Conservation (phyloP, 1,140 invertebrate species). For the Odontomachus brunneus region DNA sequence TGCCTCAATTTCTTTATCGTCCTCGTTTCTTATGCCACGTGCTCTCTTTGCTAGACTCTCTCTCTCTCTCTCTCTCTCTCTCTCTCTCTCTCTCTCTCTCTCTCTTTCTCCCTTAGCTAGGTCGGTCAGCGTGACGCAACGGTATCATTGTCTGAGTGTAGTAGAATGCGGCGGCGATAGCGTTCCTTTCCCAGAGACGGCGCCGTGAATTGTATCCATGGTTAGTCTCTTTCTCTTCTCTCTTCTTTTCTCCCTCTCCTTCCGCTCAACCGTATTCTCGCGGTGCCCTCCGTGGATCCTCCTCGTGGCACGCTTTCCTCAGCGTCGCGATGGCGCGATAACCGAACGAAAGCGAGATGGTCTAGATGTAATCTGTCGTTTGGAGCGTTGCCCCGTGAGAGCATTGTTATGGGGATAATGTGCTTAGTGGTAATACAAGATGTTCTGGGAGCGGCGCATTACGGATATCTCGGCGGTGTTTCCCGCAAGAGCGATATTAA, state of each 20-base stretch:
- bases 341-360: constrained; percentile 47
- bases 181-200: constrained; percentile 35
- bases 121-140: constrained; percentile 45
- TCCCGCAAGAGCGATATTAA: constrained; percentile 1
- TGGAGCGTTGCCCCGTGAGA: not conserved
- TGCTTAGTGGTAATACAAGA: not conserved
- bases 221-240: constrained; percentile 9
- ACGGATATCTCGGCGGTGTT: not conserved
- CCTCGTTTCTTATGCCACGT: constrained; percentile 1
- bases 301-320: not conserved
- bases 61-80: constrained; percentile 1
- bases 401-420: constrained; percentile 41
- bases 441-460: not conserved
- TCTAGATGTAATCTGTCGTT: constrained; percentile 48
- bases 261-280: constrained; percentile 26
- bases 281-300: too few species aligned
- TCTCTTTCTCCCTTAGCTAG: constrained; percentile 17
- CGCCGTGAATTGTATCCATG: constrained; percentile 30
- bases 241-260: constrained; percentile 20
- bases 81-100: constrained; percentile 21
- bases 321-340: constrained; percentile 28
- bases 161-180: constrained; percentile 34
- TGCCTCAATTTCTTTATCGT: constrained; percentile 8
- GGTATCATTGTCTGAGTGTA: constrained; percentile 53
- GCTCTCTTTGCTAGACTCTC: too few species aligned